Evolutionary conservation across 2,888 invertebrate species (phyloP).

Genomic region (Cheilosia impressa): DNA sequence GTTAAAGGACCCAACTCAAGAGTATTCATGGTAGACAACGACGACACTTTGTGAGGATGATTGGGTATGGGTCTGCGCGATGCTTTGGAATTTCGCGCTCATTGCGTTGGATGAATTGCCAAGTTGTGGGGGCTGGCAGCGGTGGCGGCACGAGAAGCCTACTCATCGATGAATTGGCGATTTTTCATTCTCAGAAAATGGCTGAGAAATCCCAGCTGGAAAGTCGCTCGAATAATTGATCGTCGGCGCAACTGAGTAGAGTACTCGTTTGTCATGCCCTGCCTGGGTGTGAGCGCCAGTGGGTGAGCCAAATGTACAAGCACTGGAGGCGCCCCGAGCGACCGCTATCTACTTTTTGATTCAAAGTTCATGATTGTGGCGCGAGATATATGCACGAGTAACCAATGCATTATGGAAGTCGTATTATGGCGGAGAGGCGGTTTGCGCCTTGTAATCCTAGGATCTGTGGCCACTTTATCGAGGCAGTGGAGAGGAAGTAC

Average conservation of each 20-base stretch:
- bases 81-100: slow-evolving; percentile 36
- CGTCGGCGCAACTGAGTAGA: slow-evolving; percentile 40
- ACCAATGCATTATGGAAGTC: slow-evolving; percentile 63
- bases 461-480: slow-evolving; percentile 38
- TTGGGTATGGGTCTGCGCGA: slow-evolving; percentile 41
- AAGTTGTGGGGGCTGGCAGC: slow-evolving; percentile 34
- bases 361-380: slow-evolving; percentile 63
- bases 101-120: slow-evolving; percentile 21
- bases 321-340: slow-evolving; percentile 21
- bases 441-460: slow-evolving; percentile 64
- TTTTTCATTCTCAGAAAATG: slow-evolving; percentile 48
- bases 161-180: slow-evolving; percentile 55
- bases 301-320: slow-evolving; percentile 62
- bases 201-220: slow-evolving; percentile 57
- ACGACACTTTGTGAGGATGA: slow-evolving; percentile 43
- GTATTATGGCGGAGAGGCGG: slow-evolving; percentile 27
- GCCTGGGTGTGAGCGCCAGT: slow-evolving; percentile 72
- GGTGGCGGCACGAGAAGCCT: slow-evolving; percentile 15
- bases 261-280: slow-evolving; percentile 53
- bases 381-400: slow-evolving; percentile 53
- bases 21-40: slow-evolving; percentile 25
- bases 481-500: slow-evolving; percentile 14
- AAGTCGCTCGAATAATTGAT: slow-evolving; percentile 69
- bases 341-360: slow-evolving; percentile 47
- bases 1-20: slow-evolving; percentile 33